Percentiles rank a stretch among this genome's conserved stretches.
Conservation (phyloP, 2,888 invertebrate genomes). For the Drosophila cyrtoloma region DNA sequence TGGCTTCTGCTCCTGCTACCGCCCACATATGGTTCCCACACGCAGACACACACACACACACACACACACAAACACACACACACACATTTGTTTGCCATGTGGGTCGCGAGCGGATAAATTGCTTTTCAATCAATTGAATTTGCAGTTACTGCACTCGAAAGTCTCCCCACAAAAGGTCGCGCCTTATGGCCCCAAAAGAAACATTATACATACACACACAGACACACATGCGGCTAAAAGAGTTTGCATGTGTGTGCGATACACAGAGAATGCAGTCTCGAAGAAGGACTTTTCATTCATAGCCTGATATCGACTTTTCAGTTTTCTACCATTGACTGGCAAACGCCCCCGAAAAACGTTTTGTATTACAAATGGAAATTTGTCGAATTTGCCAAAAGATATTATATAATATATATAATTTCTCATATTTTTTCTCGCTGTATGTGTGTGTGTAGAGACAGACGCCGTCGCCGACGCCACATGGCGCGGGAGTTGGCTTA, state of each 20-base stretch:
- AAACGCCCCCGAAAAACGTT: slow-evolving; percentile 72
- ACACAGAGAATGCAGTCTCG: slow-evolving; percentile 11
- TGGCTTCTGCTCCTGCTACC: slow-evolving; percentile 11
- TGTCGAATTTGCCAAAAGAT: slow-evolving; percentile 68
- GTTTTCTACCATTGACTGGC: slow-evolving; percentile 69
- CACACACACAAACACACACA: neutral
- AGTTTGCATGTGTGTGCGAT: neutral
- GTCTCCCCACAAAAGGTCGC: slow-evolving; percentile 51
- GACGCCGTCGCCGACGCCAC: slow-evolving; percentile 47
- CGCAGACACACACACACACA: neutral
- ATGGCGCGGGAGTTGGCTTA: slow-evolving; percentile 65
- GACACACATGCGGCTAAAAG: neutral
- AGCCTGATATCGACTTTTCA: slow-evolving; percentile 46
- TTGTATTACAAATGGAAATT: slow-evolving; percentile 78
- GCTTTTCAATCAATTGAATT: slow-evolving; percentile 79
- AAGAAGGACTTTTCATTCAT: slow-evolving; percentile 53
- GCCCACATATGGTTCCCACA: slow-evolving; percentile 26
- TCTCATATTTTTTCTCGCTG: slow-evolving; percentile 4
- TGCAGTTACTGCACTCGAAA: slow-evolving; percentile 78
- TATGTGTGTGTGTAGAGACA: slow-evolving; percentile 14
- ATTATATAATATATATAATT: slow-evolving; percentile 43
- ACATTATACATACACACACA: slow-evolving; percentile 59
- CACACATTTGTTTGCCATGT: slow-evolving; percentile 34
- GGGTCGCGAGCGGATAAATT: slow-evolving; percentile 59
- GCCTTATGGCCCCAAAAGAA: slow-evolving; percentile 36